Base-by-base conservation (phyloP, 2,888 invertebrate species). In the Hydroisotoma schaefferi region DNA sequence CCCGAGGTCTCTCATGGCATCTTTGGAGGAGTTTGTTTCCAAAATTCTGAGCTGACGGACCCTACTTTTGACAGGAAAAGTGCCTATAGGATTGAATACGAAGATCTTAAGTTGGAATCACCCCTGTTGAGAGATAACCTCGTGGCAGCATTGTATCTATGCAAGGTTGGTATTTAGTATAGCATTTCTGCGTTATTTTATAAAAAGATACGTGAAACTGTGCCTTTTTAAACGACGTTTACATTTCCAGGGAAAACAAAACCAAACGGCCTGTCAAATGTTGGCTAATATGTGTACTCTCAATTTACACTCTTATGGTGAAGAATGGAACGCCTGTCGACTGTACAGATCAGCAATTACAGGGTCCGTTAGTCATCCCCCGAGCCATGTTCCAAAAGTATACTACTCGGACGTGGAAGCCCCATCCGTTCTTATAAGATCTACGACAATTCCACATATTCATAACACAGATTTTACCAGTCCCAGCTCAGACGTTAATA, bases 231-330 rank as follows among this genome's bases (percentile, higher is more conserved):
- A n/a, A n/a, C n/a, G 22, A 23, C 18, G 6, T 47, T 47, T 23
- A 46, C 5, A 43, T 5, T 22, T 23, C 23, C 23, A 57, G 57
- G 52, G n/a, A 2, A 20, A 27, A 47, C 23, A 15, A 43, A 79
- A 82, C 71, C 73, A 73, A 55, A 81, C 79, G 18, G 82, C 85
- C 10, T 87, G 87, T 73, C 84, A 86, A 75, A 78, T 82, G 61
- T 76, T 88, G 60, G 83, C 84, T 1, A 87, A 87, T 75, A 79
- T 87, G 76, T 87, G 87, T 73, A 78, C 82, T 0, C 75, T 86
- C 57, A 81, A 81, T 6, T 76, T 83, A 59, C 83, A 80, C 71
- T 77, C 78, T 18, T 78, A 81, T 66, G 79, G 79, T 18, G 77
- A 69, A 40, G 68, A 73, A 38, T 48, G 33, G 18, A 68, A 53